Percentiles rank a stretch among this genome's conserved stretches.
phyloP scores from a whole-genome alignment of 2,113 vertebrate species.

The Irena cyanogastra region DNA sequence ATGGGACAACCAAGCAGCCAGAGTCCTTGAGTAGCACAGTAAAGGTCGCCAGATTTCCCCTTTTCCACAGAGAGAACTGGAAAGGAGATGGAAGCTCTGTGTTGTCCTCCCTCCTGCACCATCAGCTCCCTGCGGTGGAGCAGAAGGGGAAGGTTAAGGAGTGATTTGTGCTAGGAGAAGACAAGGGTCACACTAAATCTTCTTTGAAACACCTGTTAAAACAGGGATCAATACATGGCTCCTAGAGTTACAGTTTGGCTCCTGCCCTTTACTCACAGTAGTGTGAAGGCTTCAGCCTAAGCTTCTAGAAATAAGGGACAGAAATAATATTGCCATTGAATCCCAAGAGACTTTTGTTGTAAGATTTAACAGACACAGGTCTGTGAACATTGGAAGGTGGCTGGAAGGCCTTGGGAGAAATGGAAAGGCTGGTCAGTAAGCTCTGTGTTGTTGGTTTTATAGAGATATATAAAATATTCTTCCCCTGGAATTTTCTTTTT shows the following conservation, averaged over 20 bases:
- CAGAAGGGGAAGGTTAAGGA: background rate
- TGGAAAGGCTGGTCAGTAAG: background rate
- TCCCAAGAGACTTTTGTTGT: background rate
- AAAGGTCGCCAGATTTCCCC: background rate
- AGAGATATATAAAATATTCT: background rate
- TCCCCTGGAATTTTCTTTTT: background rate
- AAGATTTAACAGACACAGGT: background rate
- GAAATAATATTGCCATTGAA: background rate
- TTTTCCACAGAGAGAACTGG: background rate
- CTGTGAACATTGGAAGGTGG: background rate
- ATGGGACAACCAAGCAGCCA: background rate
- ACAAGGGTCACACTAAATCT: background rate
- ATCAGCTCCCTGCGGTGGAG: background rate
- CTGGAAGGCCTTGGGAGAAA: background rate
- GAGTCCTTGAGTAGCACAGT: background rate
- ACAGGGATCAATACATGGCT: background rate
- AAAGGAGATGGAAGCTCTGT: background rate
- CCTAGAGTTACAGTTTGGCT: constrained; percentile 1
- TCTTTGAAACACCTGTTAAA: constrained; percentile 27
- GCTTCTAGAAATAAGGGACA: background rate
- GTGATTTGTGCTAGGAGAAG: background rate
- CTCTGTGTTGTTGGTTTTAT: background rate
- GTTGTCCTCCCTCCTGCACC: background rate
- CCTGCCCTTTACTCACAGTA: constrained; percentile 1
- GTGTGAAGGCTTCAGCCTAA: background rate